Evolutionary conservation across 2,797 vertebrate genomes (phyloP).

Genomic region (Pangasius djambal): DNA sequence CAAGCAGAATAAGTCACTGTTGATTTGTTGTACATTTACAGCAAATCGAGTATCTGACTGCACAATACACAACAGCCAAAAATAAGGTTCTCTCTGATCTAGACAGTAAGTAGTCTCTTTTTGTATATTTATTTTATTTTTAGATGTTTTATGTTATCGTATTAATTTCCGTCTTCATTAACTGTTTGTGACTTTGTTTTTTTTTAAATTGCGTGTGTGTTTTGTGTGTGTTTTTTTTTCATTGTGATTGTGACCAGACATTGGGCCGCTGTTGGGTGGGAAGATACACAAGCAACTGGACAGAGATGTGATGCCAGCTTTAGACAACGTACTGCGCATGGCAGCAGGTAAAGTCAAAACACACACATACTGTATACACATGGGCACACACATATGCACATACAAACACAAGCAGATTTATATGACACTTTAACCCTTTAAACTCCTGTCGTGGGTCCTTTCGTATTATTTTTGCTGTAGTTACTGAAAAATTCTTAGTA

Average conservation of each 20-base stretch:
- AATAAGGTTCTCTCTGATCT: slow-evolving; percentile 88
- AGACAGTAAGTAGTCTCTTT: slow-evolving; percentile 81
- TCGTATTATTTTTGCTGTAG: not conserved
- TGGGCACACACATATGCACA: not conserved
- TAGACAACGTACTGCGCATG: slow-evolving; percentile 84
- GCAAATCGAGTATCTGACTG: slow-evolving; percentile 90
- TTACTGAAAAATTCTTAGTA: not conserved
- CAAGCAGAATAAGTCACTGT: not conserved
- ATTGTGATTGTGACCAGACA: slow-evolving; percentile 66
- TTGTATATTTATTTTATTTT: not conserved
- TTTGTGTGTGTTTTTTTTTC: not conserved
- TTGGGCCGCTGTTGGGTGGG: slow-evolving; percentile 83
- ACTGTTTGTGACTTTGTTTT: not conserved
- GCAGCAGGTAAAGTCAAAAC: slow-evolving; percentile 79
- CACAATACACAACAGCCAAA: slow-evolving; percentile 88
- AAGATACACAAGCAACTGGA: slow-evolving; percentile 83
- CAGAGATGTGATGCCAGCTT: slow-evolving; percentile 84
- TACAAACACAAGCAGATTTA: not conserved
- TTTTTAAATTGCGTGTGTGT: not conserved
- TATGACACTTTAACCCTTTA: not conserved
- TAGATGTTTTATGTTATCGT: not conserved
- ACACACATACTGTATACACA: not conserved
- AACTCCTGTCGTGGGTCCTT: not conserved
- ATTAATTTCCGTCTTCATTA: not conserved
- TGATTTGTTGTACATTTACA: slow-evolving; percentile 65